phyloP scores from a whole-genome alignment of 2,888 invertebrate species.

The Clistopyga incitator region DNA sequence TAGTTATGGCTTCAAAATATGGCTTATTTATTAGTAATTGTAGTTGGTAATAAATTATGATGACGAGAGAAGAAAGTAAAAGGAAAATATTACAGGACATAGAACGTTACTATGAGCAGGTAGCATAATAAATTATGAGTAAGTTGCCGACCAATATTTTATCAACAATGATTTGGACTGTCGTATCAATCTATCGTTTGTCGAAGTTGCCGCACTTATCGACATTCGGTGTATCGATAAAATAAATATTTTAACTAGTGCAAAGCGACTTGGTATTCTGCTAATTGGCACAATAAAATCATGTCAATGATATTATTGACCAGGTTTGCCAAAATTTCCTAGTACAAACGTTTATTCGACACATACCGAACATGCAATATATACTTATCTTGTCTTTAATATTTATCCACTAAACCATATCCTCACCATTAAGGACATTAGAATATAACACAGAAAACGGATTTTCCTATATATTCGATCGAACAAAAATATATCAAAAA shows the following conservation, averaged over 20 bases:
- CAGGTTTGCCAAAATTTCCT: background rate
- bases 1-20: background rate
- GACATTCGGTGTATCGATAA: slow-evolving; percentile 48
- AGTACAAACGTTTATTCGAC: too few relatives aligned
- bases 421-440: too few relatives aligned
- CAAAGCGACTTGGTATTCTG: background rate
- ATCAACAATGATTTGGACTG: background rate
- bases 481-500: too few relatives aligned
- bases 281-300: background rate
- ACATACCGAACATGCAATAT: too few relatives aligned
- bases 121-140: slow-evolving; percentile 25
- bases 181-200: slow-evolving; percentile 9
- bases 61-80: background rate
- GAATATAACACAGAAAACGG: too few relatives aligned
- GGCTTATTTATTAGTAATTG: slow-evolving; percentile 12
- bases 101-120: background rate
- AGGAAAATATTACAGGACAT: background rate
- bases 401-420: too few relatives aligned
- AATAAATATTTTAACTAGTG: background rate
- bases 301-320: background rate
- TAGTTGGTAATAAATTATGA: background rate
- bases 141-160: slow-evolving; percentile 51
- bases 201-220: slow-evolving; percentile 50
- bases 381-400: too few relatives aligned
- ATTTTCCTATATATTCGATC: too few relatives aligned